Base-by-base conservation (phyloP, 2,888 invertebrate species). In the Leptopterna dolabrata region DNA sequence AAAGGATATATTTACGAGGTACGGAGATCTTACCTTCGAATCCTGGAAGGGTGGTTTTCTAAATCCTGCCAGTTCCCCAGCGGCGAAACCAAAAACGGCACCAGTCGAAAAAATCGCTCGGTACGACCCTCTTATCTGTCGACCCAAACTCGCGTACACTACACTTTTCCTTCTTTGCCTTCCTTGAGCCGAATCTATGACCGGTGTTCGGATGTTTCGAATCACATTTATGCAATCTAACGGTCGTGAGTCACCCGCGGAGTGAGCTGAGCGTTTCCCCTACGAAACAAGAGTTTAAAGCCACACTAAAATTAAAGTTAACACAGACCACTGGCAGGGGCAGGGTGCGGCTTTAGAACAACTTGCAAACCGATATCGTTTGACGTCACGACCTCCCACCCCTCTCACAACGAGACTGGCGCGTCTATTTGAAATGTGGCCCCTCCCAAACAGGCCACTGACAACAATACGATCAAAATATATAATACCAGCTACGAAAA, bases 291-390 rank as follows among this genome's bases (percentile, higher is more conserved):
- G 63, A 19, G 63, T 63, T 73, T 11, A 4, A 9, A 30, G 30
- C 73, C 47, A 78, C 78, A 81, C 81, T 81, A 81, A 81, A 81
- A 55, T 47, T 63, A 63, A 70, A 70, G 70, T 51, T 81, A 47
- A 85, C 85, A 86, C 55, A 86, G 76, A 76, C 86, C 76, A 86
- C 86, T 86, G 76, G 76, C 76, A 36, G 76, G 76, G 86, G 86
- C 86, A 86, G 86, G 86, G 86, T 86, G 86, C 86, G 86, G 86
- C 86, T 86, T 86, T 86, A 76, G 76, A 76, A 86, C 86, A 76
- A 76, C 76, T 76, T 76, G 76, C 86, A 76, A 86, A 76, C 86
- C 76, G 86, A 86, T 76, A 86, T 86, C 76, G 76, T 76, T 76
- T 86, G 86, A 86, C 86, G 86, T 86, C 86, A 86, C 55, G 51